Conservation (phyloP, 2,113 vertebrate genomes). For the Hyla sarda region DNA sequence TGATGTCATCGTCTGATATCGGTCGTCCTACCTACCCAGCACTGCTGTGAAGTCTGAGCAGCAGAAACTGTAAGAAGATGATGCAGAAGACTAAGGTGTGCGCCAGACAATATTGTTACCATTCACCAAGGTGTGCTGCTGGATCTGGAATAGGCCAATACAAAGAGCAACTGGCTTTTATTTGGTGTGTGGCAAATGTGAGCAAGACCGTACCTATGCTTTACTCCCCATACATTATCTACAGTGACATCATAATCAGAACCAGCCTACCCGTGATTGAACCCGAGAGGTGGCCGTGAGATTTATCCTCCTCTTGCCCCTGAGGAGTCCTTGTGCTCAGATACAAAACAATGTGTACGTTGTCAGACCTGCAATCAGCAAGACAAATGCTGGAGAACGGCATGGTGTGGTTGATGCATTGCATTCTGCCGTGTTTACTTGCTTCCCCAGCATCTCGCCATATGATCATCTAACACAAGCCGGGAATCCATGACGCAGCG, state of each 20-base stretch:
- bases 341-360: background rate
- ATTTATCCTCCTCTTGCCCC: background rate
- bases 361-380: constrained; percentile 21
- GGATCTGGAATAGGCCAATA: too few relatives aligned
- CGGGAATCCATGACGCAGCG: background rate
- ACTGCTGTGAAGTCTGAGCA: too few relatives aligned
- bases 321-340: background rate
- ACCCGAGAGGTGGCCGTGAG: background rate
- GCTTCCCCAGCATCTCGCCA: constrained; percentile 4
- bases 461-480: constrained; percentile 24
- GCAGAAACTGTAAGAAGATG: too few relatives aligned
- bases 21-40: too few relatives aligned
- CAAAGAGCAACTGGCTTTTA: too few relatives aligned
- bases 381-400: background rate
- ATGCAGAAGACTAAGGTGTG: too few relatives aligned
- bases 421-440: constrained; percentile 31
- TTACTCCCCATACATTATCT: too few relatives aligned
- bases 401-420: constrained; percentile 21
- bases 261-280: constrained; percentile 4
- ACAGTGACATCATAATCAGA: background rate
- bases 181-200: too few relatives aligned
- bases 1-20: too few relatives aligned
- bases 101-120: too few relatives aligned
- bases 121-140: too few relatives aligned
- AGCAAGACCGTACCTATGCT: too few relatives aligned